A percentile compares a stretch with the other conserved stretches of the same genome.
These are phyloP conservation scores for Psittacus erithacus DNA, from an alignment of 2,113 vertebrate genomes.

Conservation along the genomic window DNA sequence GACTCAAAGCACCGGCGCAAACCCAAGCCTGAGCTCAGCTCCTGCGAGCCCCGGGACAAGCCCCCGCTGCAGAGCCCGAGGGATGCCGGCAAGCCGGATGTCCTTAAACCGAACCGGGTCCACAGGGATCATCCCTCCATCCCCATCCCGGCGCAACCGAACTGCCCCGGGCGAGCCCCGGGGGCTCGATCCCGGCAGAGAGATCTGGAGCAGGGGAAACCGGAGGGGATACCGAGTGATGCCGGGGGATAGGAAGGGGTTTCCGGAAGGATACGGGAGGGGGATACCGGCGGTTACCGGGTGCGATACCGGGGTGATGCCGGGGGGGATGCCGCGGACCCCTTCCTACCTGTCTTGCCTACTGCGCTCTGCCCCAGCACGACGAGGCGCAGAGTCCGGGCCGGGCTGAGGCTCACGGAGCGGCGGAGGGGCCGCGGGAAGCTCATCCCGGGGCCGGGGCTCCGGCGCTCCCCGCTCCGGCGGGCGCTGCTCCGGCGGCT, in stretches of 20 bases:
- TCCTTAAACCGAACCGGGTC: not conserved
- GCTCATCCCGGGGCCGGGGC: constrained; percentile 63
- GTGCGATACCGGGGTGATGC: rapidly evolving
- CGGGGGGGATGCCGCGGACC: not conserved
- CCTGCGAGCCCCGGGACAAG: not conserved
- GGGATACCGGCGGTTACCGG: not conserved
- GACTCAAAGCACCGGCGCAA: not conserved
- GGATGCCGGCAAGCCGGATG: not conserved
- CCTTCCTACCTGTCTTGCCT: constrained; percentile 78
- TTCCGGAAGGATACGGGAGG: not conserved
- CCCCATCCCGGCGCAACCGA: not conserved
- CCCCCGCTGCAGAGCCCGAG: not conserved
- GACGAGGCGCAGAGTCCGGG: constrained; percentile 69
- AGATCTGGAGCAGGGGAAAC: not conserved
- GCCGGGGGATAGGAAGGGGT: not conserved
- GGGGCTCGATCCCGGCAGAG: not conserved
- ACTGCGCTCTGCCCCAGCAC: constrained; percentile 76
- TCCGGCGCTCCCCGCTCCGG: not conserved
- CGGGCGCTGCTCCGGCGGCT: not conserved
- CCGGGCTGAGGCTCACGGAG: constrained; percentile 70
- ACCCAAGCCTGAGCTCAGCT: not conserved
- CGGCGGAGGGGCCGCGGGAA: constrained; percentile 75
- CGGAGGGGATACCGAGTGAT: no score
- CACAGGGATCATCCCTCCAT: not conserved
- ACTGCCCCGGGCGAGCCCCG: not conserved